These are phyloP conservation scores for Leptopterna dolabrata DNA, from an alignment of 2,888 invertebrate genomes.

Conservation along the genomic window DNA sequence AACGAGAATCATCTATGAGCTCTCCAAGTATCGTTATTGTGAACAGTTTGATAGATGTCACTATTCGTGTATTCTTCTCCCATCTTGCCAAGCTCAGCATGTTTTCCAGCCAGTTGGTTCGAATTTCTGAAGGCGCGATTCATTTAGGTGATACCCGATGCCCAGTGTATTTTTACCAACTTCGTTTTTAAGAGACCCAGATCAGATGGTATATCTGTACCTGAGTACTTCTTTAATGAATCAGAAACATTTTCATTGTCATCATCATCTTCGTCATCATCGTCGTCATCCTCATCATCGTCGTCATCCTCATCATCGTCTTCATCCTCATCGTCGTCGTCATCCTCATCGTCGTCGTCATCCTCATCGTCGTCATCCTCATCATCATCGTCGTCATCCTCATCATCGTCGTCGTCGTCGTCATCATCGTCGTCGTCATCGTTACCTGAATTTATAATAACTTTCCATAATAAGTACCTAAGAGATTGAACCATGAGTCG, in stretches of 20 bases:
- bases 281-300: constrained; percentile 67
- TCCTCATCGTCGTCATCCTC: constrained; percentile 67
- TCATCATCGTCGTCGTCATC: constrained; percentile 68
- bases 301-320: constrained; percentile 68
- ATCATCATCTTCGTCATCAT: constrained; percentile 68
- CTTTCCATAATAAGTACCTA: not conserved
- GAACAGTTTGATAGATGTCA: no score
- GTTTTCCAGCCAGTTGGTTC: no score
- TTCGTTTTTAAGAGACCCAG: not conserved
- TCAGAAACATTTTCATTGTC: constrained; percentile 68
- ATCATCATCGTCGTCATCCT: constrained; percentile 68
- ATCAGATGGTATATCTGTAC: not conserved
- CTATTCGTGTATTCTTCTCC: no score
- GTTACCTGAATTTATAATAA: constrained; percentile 67
- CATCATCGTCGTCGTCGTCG: constrained; percentile 68
- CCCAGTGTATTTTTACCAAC: constrained; percentile 20
- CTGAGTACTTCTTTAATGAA: constrained; percentile 43
- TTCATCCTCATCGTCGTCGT: constrained; percentile 69
- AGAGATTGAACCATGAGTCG: not conserved
- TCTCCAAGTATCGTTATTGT: no score
- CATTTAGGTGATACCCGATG: not conserved
- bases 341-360: constrained; percentile 68
- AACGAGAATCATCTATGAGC: no score
- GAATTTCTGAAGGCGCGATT: no score
- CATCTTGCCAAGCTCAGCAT: no score